phyloP scores from a whole-genome alignment of 2,888 invertebrate species.

The Meiosimyza decipiens region DNA sequence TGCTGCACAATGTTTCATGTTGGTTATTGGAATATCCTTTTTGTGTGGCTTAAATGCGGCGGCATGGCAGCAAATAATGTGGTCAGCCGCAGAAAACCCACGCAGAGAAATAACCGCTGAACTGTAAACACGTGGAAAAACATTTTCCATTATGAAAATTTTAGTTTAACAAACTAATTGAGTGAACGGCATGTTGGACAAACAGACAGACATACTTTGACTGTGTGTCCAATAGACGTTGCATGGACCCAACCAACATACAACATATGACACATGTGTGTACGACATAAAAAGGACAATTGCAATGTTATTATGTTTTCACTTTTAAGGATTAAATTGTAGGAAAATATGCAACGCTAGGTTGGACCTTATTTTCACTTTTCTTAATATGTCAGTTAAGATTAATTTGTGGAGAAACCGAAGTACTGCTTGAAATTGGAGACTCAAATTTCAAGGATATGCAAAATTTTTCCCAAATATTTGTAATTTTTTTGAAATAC shows the following conservation, averaged over 20 bases:
- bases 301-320: conserved; percentile 26
- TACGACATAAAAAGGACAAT: neutral
- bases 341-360: conserved; percentile 37
- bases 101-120: conserved; percentile 51
- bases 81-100: conserved; percentile 50
- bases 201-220: neutral
- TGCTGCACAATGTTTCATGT: neutral
- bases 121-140: conserved; percentile 54
- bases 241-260: no score
- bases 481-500: no score
- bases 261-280: no score
- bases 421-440: no score
- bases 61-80: conserved; percentile 40
- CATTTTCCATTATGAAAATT: conserved; percentile 60
- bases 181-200: conserved; percentile 2
- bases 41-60: conserved; percentile 5
- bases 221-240: neutral
- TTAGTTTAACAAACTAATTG: conserved; percentile 33
- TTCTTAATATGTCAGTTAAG: no score
- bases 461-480: no score
- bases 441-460: no score
- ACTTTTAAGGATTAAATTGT: conserved; percentile 39
- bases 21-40: neutral
- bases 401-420: no score
- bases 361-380: no score